phyloP scores from a whole-genome alignment of 2,888 invertebrate species.

The Lycocerus yunnanus region DNA sequence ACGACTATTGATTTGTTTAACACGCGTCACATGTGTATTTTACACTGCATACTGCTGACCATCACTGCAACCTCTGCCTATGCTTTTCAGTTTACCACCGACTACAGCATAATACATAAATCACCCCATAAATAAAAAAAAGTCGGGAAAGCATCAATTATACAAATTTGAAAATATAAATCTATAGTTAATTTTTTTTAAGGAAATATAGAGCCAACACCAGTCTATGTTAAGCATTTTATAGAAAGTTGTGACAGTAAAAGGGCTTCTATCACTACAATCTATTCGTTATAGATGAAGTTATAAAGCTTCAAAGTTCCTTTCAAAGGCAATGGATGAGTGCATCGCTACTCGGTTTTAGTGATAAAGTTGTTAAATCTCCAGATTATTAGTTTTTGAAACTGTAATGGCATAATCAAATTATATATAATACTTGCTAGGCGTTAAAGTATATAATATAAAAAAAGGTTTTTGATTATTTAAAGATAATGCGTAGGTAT shows the following conservation, averaged over 20 bases:
- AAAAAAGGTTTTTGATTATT: background rate
- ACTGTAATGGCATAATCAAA: constrained; percentile 21
- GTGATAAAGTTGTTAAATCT: constrained; percentile 31
- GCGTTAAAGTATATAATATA: background rate
- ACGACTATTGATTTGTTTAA: constrained; percentile 53
- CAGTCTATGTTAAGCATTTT: constrained; percentile 34
- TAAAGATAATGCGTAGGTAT: background rate
- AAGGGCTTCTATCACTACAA: constrained; percentile 34
- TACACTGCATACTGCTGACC: constrained; percentile 44
- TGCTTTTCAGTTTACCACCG: constrained; percentile 30
- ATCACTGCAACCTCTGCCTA: constrained; percentile 33
- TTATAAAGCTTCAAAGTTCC: constrained; percentile 17
- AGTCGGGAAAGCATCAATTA: background rate
- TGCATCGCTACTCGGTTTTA: constrained; percentile 9
- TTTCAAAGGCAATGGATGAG: constrained; percentile 1
- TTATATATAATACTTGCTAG: background rate
- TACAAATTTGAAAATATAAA: background rate
- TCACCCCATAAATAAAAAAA: constrained; percentile 10
- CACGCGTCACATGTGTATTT: constrained; percentile 52
- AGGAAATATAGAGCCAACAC: constrained; percentile 37
- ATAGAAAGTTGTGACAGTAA: constrained; percentile 37
- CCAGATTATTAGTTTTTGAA: constrained; percentile 32
- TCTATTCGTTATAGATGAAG: constrained; percentile 21
- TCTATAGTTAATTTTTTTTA: too few relatives aligned
- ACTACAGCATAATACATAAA: constrained; percentile 21